phyloP scores from a whole-genome alignment of 2,888 invertebrate species.

The Mythimna lalbum region DNA sequence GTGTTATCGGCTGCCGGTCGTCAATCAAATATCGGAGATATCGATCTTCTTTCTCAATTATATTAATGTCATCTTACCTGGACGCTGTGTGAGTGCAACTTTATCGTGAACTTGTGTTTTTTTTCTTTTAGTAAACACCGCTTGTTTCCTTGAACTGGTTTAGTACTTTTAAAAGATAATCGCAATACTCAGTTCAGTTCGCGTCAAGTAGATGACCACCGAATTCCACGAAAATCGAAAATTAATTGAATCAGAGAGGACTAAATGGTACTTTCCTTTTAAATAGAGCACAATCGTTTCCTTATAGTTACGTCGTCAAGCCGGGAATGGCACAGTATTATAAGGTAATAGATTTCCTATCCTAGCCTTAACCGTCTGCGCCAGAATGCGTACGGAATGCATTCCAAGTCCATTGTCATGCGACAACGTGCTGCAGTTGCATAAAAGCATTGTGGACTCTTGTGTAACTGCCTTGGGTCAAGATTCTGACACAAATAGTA shows the following conservation, averaged over 20 bases:
- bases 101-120: constrained; percentile 30
- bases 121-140: constrained; percentile 16
- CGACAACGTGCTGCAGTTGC: constrained; percentile 78
- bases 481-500: constrained; percentile 78
- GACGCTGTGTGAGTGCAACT: constrained; percentile 21
- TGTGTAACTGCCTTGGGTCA: constrained; percentile 80
- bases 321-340: constrained; percentile 56
- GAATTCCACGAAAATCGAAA: constrained; percentile 28
- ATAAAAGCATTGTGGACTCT: constrained; percentile 74
- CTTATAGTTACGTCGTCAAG: constrained; percentile 57
- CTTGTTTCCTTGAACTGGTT: constrained; percentile 25
- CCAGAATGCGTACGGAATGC: constrained; percentile 78
- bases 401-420: constrained; percentile 87
- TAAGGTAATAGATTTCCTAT: constrained; percentile 71
- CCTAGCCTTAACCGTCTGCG: constrained; percentile 65
- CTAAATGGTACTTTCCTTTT: constrained; percentile 28
- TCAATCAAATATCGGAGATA: constrained; percentile 64
- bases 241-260: constrained; percentile 24
- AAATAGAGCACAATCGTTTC: constrained; percentile 45
- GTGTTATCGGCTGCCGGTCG: constrained; percentile 63
- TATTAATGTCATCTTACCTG: constrained; percentile 61
- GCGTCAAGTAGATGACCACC: background rate
- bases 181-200: background rate
- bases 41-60: constrained; percentile 66
- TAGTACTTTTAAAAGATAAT: background rate